Evolutionary conservation across 2,888 invertebrate species (phyloP), one percentile per base, ranked within the genome.

Genomic region (Acleris literana): DNA sequence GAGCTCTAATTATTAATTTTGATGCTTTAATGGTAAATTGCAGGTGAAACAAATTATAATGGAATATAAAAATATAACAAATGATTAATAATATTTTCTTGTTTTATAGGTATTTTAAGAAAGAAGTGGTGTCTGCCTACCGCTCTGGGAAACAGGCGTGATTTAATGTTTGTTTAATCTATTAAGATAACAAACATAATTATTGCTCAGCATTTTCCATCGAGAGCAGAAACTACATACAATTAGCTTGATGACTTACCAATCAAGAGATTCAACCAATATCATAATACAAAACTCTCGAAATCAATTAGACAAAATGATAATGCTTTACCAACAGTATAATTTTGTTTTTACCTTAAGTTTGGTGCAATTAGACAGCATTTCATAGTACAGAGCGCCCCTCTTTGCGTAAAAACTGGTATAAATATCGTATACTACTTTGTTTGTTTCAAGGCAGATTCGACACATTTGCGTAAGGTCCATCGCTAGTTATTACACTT

Each of bases 381-480:
- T 90, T 70, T 90, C 90, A 61, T 82, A 75, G 68, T 87, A 91
- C 33, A 84, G 75, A 65, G 77, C 85, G 55, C 86, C 85, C 69
- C 78, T 83, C 81, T 90, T 90, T 43, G 74, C 68, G 73, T 84
- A 85, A 72, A 78, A 86, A 79, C 81, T 81, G 16, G 83, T 85
- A 71, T 81, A 92, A 74, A 92, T 87, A 84, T 92, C 87, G 51
- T 75, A 85, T 18, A 80, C 79, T 75, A 79, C 75, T 80, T 84
- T 81, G 69, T 81, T 81, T 61, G 78, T 65, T 73, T 82, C 78
- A 2, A 92, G 81, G 71, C 92, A 92, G 62, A 90, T 74, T 71
- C 92, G 85, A 78, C 92, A 92, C 72, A 90, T 84, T 75, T 76
- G 76, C 57, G 80, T 75, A 68, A 90, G 83, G 71, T 91, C 84